These are phyloP conservation scores for Carapus acus DNA, from an alignment of 2,797 vertebrate genomes.

Conservation along the genomic window DNA sequence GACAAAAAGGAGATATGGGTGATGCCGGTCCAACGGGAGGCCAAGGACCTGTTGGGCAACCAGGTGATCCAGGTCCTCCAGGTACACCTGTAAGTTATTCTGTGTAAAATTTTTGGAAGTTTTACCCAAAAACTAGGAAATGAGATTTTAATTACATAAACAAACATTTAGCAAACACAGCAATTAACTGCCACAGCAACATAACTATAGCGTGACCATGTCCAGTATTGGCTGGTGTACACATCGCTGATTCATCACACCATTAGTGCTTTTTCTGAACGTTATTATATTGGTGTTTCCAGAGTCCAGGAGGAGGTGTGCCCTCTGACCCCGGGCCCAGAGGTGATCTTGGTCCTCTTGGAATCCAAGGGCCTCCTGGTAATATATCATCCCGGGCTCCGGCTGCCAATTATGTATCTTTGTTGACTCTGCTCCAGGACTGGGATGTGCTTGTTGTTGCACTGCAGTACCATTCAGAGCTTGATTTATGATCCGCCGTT, in stretches of 20 bases:
- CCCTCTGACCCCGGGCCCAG: conserved; percentile 44
- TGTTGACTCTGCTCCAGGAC: conserved; percentile 26
- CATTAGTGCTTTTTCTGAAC: conserved; percentile 24
- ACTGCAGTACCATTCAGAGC: conserved; percentile 11
- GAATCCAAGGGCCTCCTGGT: conserved; percentile 51
- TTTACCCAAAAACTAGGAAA: neutral
- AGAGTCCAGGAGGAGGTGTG: conserved; percentile 44
- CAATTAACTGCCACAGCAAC: too few species aligned
- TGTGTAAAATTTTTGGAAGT: fast-evolving
- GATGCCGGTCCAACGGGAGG: conserved; percentile 64
- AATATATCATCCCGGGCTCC: conserved; percentile 38
- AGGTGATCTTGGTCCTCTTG: conserved; percentile 54
- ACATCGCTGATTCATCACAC: too few species aligned
- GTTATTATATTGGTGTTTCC: conserved; percentile 15
- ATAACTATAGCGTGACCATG: too few species aligned
- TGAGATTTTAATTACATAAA: neutral
- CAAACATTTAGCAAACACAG: too few species aligned
- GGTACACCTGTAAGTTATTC: conserved; percentile 68
- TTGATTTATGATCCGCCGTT: conserved; percentile 29
- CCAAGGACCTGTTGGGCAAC: conserved; percentile 35
- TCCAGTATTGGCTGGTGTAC: too few species aligned
- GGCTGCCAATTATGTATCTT: conserved; percentile 12
- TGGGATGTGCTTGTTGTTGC: conserved; percentile 33
- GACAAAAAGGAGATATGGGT: conserved; percentile 78
- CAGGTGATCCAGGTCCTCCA: conserved; percentile 72